Evolutionary conservation across 2,888 invertebrate species (phyloP), one percentile per base, ranked within the genome.

Genomic region (Machimus atricapillus): DNA sequence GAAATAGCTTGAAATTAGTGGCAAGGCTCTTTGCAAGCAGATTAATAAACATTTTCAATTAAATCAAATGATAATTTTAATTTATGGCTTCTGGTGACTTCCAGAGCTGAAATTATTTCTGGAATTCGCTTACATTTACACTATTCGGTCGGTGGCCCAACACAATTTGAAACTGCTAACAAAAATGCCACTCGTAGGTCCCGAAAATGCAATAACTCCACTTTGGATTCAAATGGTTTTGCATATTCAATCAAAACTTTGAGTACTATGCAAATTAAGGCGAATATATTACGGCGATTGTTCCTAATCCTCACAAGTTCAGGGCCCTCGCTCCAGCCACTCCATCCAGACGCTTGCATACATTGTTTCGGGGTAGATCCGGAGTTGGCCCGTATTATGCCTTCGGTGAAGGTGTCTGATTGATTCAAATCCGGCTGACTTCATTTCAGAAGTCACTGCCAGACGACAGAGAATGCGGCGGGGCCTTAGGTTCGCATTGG

Each of bases 231-330:
- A 79, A 78, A 66, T 86, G 86, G 58, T 86, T 86, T 86, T 86
- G 86, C 78, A 86, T 86, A 86, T 86, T 86, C 86, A 86, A 86
- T 86, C 86, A 86, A 86, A 86, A 86, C 78, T 86, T 86, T 86
- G 66, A 79, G 78, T 86, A 79, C 56, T 66, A 86, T 86, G 86
- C 86, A 86, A 86, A 86, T 86, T 43, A 66, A 66, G 40, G 78
- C 23, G 86, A 86, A 86, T 86, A 78, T 43, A 86, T 86, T 86
- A 86, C 78, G 66, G 78, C 37, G 31, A 86, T 86, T 86, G 86
- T 86, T 86, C 78, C 58, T 78, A 86, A 86, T 86, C 58, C 78
- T 58, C 86, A 74, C 85, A 85, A 46, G 73, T 34, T 73, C 74
- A 74, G 85, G 74, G 43, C 85, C 83, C 74, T 85, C 74, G 74